phyloP scores from a whole-genome alignment of 1,140 invertebrate species.

The Hypothenemus hampei region DNA sequence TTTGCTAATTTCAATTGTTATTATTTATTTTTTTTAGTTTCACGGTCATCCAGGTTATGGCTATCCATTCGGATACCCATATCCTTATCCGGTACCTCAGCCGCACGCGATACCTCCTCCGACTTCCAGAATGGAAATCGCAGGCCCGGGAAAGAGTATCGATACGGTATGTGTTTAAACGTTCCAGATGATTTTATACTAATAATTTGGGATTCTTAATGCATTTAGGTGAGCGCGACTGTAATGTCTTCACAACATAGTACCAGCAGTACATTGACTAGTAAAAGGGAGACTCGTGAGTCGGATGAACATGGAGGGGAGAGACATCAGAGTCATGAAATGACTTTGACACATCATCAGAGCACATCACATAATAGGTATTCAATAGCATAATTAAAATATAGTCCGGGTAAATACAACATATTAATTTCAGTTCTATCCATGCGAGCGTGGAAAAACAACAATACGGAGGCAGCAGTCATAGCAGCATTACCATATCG shows the following conservation, averaged over 20 bases:
- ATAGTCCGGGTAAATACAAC: neutral
- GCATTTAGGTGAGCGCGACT: slow-evolving; percentile 50
- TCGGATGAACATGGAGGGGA: slow-evolving; percentile 45
- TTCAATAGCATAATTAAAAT: neutral
- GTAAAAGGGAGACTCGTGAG: slow-evolving; percentile 55
- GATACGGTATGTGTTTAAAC: slow-evolving; percentile 48
- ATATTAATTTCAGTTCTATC: slow-evolving; percentile 44
- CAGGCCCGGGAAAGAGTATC: slow-evolving; percentile 44
- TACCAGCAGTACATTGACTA: slow-evolving; percentile 53
- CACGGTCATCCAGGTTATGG: slow-evolving; percentile 44
- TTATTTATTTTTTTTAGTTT: slow-evolving; percentile 19
- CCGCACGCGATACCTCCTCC: slow-evolving; percentile 68
- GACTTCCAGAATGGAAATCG: slow-evolving; percentile 45
- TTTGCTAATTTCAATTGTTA: neutral
- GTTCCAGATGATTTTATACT: too few species aligned
- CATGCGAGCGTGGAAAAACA: slow-evolving; percentile 58
- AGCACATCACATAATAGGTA: slow-evolving; percentile 56
- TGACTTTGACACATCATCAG: slow-evolving; percentile 58
- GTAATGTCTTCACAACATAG: slow-evolving; percentile 65
- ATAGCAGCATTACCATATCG: slow-evolving; percentile 57
- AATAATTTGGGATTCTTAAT: neutral
- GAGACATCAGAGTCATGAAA: slow-evolving; percentile 55
- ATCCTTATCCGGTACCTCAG: slow-evolving; percentile 66
- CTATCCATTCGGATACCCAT: slow-evolving; percentile 53
- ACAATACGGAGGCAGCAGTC: slow-evolving; percentile 51